These are phyloP conservation scores for Contarinia nasturtii DNA, from an alignment of 1,140 invertebrate genomes.

Conservation along the genomic window DNA sequence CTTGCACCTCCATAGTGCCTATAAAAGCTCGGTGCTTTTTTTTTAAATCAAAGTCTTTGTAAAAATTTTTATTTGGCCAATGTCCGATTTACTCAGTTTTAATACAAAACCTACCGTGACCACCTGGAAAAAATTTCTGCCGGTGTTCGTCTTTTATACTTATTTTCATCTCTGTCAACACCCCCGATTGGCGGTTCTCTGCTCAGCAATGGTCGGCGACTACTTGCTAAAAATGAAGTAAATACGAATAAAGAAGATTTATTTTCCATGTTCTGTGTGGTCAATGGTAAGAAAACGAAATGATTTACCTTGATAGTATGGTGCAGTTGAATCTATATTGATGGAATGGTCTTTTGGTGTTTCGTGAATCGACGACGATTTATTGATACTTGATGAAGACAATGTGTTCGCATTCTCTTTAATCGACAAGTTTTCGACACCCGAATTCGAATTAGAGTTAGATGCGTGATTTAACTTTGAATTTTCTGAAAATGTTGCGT, in stretches of 20 bases:
- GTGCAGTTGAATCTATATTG: too few relatives aligned
- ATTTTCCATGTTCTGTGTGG: not conserved
- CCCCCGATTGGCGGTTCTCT: constrained; percentile 20
- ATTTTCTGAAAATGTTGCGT: too few relatives aligned
- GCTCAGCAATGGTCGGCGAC: constrained; percentile 16
- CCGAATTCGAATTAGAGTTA: too few relatives aligned
- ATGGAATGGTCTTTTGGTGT: too few relatives aligned
- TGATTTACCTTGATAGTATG: too few relatives aligned
- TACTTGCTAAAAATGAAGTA: constrained; percentile 11
- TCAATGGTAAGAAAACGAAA: not conserved
- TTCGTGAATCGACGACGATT: too few relatives aligned
- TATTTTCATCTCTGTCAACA: constrained; percentile 22
- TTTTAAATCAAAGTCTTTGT: not conserved
- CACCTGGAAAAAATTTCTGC: constrained; percentile 22
- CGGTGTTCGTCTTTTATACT: constrained; percentile 20
- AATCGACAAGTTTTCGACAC: too few relatives aligned
- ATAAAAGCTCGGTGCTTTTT: not conserved
- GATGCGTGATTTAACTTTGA: too few relatives aligned
- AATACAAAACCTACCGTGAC: constrained; percentile 9
- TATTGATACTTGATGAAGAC: too few relatives aligned
- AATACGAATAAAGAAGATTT: not conserved
- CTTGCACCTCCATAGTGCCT: not conserved
- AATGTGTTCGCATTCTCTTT: too few relatives aligned
- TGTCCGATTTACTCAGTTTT: not conserved
- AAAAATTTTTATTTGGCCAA: not conserved